Evolutionary conservation across 2,888 invertebrate genomes (phyloP), one percentile per base, ranked within the genome.

Genomic region (Papilio gigon): DNA sequence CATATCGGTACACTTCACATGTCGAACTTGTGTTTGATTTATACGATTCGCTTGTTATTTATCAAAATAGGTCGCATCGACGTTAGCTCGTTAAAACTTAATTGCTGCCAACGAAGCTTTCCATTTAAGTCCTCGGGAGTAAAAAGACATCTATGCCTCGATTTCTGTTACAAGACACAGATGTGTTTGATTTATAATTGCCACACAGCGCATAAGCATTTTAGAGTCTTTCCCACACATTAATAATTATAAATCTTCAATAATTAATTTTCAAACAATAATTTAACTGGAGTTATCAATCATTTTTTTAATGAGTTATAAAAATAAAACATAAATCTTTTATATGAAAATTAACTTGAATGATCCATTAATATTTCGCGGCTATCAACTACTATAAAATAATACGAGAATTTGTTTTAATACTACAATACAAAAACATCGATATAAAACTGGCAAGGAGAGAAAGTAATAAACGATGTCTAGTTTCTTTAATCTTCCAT

Each of bases 21-120:
- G 53, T 56, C 17, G 27, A n/a, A 6, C n/a, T 27, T 53, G 30
- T 53, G 9, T 56, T 56, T 56, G 53, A 56, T 56, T 56, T 56
- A 56, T 56, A 56, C 30, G 9, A 56, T 14, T 56, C 8, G 30
- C 30, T n/a, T 30, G 17, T 56, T 56, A 56, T 30, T 30, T 56
- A 56, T 56, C 53, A 30, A 56, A 56, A 56, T 56, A 56, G 53
- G 53, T 56, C n/a, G 30, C 30, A 56, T 56, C 53, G 53, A 56
- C 27, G 53, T 56, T 56, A 17, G 53, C 53, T 56, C 53, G 53
- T 56, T 56, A 56, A 30, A 30, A 30, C 53, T 56, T 56, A 56
- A 56, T 56, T 56, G 53, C 53, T 56, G n/a, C 53, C 53, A 56
- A 30, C 53, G 53, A 56, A 30, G 53, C 27, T 53, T 56, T 56